A percentile compares a stretch with the other conserved stretches of the same genome.
phyloP scores from a whole-genome alignment of 35 echinoderm and acorn worm species.

The Patiria miniata region DNA sequence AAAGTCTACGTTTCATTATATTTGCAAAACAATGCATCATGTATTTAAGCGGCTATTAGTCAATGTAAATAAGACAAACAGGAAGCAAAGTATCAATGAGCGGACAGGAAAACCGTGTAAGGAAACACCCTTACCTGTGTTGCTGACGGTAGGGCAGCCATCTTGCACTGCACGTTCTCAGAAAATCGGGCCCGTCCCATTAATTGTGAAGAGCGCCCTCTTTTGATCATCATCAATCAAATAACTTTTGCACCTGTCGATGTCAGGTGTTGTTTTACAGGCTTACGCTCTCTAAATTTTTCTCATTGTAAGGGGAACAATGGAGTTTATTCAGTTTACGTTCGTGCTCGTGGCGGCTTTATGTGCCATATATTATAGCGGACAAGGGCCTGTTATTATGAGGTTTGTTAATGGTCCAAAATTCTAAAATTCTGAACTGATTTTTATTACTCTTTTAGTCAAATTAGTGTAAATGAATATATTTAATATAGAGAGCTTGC shows the following conservation, averaged over 20 bases:
- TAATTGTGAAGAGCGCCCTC: neutral
- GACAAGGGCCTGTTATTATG: slow-evolving; percentile 46
- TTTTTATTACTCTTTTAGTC: no score
- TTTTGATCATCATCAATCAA: neutral
- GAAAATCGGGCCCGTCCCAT: neutral
- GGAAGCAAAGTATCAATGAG: neutral
- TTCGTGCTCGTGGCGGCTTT: slow-evolving; percentile 57
- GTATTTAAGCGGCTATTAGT: no score
- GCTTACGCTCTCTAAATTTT: neutral
- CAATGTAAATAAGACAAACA: no score
- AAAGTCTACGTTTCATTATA: no score
- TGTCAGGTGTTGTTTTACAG: neutral
- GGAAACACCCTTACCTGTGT: slow-evolving; percentile 46
- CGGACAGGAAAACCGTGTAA: neutral
- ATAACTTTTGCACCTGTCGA: neutral
- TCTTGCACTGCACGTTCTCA: slow-evolving; percentile 29
- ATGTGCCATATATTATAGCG: slow-evolving; percentile 57
- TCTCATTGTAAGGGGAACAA: neutral
- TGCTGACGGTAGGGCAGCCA: slow-evolving; percentile 57
- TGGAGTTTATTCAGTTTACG: slow-evolving; percentile 49
- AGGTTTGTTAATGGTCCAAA: slow-evolving; percentile 39
- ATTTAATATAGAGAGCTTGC: no score
- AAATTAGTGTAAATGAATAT: no score
- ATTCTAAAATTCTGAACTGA: no score
- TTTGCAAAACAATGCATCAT: no score